Percentiles rank a stretch among this genome's conserved stretches.
phyloP scores from a whole-genome alignment of 2,888 invertebrate species.

The Rugalucina vietnamica region DNA sequence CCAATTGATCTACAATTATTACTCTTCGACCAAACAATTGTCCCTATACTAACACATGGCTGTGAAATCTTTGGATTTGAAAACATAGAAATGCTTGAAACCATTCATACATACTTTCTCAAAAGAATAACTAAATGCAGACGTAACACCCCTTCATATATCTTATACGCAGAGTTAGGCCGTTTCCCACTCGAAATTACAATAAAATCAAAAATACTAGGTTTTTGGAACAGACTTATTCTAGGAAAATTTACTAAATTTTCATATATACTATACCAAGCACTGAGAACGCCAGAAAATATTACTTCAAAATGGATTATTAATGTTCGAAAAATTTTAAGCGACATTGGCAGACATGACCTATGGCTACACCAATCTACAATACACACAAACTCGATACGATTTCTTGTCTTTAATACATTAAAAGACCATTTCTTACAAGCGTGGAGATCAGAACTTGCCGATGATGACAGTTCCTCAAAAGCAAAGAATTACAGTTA shows the following conservation, averaged over 20 bases:
- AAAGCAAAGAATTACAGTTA: background rate
- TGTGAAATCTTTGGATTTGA: too few species aligned
- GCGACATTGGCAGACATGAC: background rate
- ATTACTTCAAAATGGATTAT: background rate
- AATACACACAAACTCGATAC: background rate
- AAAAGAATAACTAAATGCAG: too few species aligned
- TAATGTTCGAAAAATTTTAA: background rate
- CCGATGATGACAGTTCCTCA: background rate
- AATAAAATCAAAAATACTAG: conserved; percentile 16
- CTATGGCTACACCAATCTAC: background rate
- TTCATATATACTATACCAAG: background rate
- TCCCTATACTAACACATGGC: conserved; percentile 22
- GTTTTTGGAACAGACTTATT: conserved; percentile 16
- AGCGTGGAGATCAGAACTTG: background rate
- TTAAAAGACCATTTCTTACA: conserved; percentile 2
- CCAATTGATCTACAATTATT: conserved; percentile 20
- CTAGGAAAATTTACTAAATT: background rate
- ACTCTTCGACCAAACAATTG: conserved; percentile 17
- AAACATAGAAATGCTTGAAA: too few species aligned
- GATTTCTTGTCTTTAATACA: background rate
- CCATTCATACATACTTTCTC: too few species aligned
- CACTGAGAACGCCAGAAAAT: background rate
- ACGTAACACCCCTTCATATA: conserved; percentile 18
- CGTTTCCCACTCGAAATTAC: background rate
- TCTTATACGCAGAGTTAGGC: conserved; percentile 21